Evolutionary conservation across 64 coral and sea anemone genomes (phyloP).

Genomic region (Catalaphyllia jardinei): DNA sequence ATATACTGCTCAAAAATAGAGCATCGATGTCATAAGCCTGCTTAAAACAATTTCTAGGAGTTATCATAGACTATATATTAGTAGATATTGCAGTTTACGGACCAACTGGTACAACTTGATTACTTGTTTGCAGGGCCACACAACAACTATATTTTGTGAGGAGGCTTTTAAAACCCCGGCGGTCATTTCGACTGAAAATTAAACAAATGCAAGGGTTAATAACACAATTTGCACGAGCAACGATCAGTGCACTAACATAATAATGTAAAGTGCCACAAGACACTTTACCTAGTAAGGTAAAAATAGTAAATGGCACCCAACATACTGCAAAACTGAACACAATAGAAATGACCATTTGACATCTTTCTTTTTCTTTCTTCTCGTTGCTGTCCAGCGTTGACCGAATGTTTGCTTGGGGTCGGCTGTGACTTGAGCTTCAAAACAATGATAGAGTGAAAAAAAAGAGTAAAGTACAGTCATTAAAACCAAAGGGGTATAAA

Average conservation of each 20-base stretch:
- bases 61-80: too few species aligned
- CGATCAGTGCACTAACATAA: neutral
- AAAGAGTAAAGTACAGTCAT: neutral
- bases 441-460: too few species aligned
- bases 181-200: neutral
- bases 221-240: neutral
- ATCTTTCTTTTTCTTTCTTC: neutral
- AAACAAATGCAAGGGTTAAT: neutral
- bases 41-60: too few species aligned
- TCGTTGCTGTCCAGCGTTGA: neutral
- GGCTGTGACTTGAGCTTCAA: neutral
- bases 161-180: neutral
- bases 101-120: too few species aligned
- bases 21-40: too few species aligned
- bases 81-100: too few species aligned
- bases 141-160: neutral
- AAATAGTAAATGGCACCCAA: neutral
- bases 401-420: neutral
- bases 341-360: neutral
- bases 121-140: too few species aligned
- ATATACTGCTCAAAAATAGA: too few species aligned
- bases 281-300: neutral
- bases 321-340: neutral
- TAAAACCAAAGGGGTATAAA: neutral
- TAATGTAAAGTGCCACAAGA: neutral